phyloP scores from a whole-genome alignment of 2,797 vertebrate species.

The Pseudochromis fuscus region DNA sequence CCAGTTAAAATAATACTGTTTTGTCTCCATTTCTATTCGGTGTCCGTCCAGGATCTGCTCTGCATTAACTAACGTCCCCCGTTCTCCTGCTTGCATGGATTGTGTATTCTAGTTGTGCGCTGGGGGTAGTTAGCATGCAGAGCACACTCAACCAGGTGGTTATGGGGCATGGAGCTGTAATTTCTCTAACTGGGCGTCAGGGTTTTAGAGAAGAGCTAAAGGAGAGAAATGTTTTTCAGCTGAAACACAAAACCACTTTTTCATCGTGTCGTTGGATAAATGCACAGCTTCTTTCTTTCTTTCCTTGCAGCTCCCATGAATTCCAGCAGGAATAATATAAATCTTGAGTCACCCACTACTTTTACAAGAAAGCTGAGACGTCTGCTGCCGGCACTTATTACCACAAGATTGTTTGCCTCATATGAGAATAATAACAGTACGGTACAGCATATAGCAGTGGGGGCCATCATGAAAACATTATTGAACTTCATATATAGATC shows the following conservation, averaged over 20 bases:
- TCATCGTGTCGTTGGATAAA: slow-evolving; percentile 6
- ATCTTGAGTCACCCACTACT: slow-evolving; percentile 24
- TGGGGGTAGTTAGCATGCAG: slow-evolving; percentile 70
- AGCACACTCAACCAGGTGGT: slow-evolving; percentile 67
- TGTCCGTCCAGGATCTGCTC: neutral
- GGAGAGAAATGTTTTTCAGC: slow-evolving; percentile 16
- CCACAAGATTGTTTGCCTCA: slow-evolving; percentile 15
- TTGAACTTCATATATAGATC: slow-evolving; percentile 3
- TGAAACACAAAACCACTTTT: slow-evolving; percentile 16
- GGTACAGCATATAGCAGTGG: neutral
- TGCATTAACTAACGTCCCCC: slow-evolving; percentile 30
- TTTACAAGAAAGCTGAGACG: slow-evolving; percentile 14
- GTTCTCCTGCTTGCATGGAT: slow-evolving; percentile 54
- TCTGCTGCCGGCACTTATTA: slow-evolving; percentile 23
- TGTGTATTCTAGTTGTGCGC: slow-evolving; percentile 69
- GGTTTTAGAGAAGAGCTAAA: slow-evolving; percentile 43
- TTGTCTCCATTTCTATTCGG: slow-evolving; percentile 30
- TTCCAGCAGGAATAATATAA: slow-evolving; percentile 8
- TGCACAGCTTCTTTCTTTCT: neutral
- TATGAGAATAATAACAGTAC: slow-evolving; percentile 13
- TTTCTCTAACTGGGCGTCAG: slow-evolving; percentile 63
- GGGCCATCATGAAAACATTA: neutral
- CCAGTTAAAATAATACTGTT: slow-evolving; percentile 26
- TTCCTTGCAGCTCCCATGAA: slow-evolving; percentile 9
- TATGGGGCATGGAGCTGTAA: slow-evolving; percentile 59